Evolutionary conservation across 1,140 invertebrate species (phyloP), one percentile per base, ranked within the genome.

Genomic region (Hormaphis cornu): DNA sequence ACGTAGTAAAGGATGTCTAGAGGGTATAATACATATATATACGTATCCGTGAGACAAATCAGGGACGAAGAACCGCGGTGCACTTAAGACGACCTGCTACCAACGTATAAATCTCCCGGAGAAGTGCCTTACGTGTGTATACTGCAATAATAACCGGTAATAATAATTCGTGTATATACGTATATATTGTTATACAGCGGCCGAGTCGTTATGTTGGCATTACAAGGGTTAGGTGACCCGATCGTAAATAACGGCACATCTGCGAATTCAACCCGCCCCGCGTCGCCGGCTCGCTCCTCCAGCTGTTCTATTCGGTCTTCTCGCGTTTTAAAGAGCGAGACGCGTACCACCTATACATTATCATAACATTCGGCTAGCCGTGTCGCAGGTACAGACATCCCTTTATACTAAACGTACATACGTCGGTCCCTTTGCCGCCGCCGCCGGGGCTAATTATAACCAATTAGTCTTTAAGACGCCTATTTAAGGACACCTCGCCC

Each of bases 221-320:
- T 66, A 66, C 61, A 66, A 66, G 61, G 61, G 61, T 66, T 66
- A 66, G 61, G 61, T 66, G 61, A 66, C 61, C 61, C 61, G 61
- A 66, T 66, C 61, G 61, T 66, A 66, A 66, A 66, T 66, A 66
- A 66, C 44, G 61, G 61, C 61, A 66, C 61, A 66, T 66, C 61
- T 66, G 61, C 30, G 44, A 66, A 66, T 66, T 66, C 30, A n/a
- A 20, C 44, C 61, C 44, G n/a, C 28, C n/a, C 18, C 7, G 12
- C 40, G 7, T 26, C 14, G 6, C n/a, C 42, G 1, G 18, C 3
- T 50, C n/a, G n/a, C 12, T n/a, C n/a, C n/a, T n/a, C n/a, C n/a
- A n/a, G n/a, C n/a, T n/a, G n/a, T n/a, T n/a, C n/a, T n/a, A n/a
- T n/a, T n/a, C n/a, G n/a, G n/a, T n/a, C n/a, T 2, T 26, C 59